Percentiles rank a stretch among this genome's conserved stretches.
These are phyloP conservation scores for Centropus bengalensis DNA, from an alignment of 2,113 vertebrate species.

Conservation along the genomic window DNA sequence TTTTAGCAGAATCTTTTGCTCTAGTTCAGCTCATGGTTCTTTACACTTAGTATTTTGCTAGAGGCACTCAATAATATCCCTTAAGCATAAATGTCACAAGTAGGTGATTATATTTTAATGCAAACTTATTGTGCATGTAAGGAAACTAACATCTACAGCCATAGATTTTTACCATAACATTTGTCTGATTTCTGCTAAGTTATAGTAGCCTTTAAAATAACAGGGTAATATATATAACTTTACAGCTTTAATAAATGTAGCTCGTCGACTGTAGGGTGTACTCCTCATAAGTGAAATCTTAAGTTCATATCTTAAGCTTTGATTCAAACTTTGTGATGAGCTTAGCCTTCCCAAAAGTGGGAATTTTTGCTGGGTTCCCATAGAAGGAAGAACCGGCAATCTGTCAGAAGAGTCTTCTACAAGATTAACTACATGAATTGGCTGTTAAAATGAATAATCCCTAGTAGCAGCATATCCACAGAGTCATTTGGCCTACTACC, in stretches of 20 bases:
- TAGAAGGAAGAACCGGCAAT: background rate
- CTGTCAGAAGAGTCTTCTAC: background rate
- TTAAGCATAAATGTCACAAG: background rate
- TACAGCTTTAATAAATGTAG: background rate
- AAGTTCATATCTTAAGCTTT: background rate
- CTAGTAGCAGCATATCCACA: background rate
- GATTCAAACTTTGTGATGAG: background rate
- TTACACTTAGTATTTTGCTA: background rate
- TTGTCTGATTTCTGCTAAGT: background rate
- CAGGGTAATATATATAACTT: background rate
- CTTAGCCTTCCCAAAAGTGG: background rate
- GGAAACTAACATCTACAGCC: background rate
- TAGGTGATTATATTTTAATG: background rate
- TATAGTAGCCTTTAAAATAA: background rate
- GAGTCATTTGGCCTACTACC: background rate
- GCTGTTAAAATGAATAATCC: background rate
- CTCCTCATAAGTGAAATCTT: background rate
- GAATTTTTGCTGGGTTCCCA: background rate
- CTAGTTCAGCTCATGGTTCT: background rate
- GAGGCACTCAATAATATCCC: background rate
- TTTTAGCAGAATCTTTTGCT: background rate
- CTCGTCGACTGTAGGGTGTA: background rate
- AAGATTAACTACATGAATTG: background rate
- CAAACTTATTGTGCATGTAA: constrained; percentile 27
- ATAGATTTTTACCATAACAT: background rate